These are phyloP conservation scores for Drosophila robusta DNA, from an alignment of 2,888 invertebrate genomes.

Conservation along the genomic window DNA sequence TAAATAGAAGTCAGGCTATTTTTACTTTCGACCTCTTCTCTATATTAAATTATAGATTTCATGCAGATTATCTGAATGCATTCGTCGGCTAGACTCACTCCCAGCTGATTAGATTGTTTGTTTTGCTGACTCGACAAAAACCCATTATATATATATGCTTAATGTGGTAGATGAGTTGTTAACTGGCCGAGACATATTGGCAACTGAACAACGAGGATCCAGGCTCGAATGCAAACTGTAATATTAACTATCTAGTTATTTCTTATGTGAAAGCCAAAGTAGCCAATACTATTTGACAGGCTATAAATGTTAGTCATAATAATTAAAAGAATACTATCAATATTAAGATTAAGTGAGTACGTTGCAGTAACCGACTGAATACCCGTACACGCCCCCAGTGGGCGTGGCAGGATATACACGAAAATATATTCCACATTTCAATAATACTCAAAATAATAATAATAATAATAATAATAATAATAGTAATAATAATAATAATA, in stretches of 20 bases:
- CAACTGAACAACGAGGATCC: slow-evolving; percentile 11
- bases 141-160: slow-evolving; percentile 7
- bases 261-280: not conserved
- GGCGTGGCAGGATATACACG: no score
- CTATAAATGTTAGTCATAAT: no score
- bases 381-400: no score
- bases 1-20: not conserved
- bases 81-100: slow-evolving; percentile 1
- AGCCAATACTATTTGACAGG: no score
- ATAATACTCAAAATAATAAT: no score
- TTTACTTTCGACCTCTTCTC: slow-evolving; percentile 3
- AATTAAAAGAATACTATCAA: no score
- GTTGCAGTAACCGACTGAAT: no score
- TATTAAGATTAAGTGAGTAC: no score
- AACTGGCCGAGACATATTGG: slow-evolving; percentile 9
- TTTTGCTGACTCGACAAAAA: slow-evolving; percentile 21
- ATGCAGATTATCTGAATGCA: slow-evolving; percentile 2
- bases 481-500: no score
- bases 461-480: no score
- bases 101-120: slow-evolving; percentile 22
- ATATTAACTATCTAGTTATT: no score
- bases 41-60: slow-evolving; percentile 6
- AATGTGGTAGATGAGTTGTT: not conserved
- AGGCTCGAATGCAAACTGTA: slow-evolving; percentile 7
- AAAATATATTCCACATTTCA: no score